Percentiles rank a stretch among this genome's conserved stretches.
phyloP scores from a whole-genome alignment of 1,140 invertebrate species.

The Zaprionus ghesquierei region DNA sequence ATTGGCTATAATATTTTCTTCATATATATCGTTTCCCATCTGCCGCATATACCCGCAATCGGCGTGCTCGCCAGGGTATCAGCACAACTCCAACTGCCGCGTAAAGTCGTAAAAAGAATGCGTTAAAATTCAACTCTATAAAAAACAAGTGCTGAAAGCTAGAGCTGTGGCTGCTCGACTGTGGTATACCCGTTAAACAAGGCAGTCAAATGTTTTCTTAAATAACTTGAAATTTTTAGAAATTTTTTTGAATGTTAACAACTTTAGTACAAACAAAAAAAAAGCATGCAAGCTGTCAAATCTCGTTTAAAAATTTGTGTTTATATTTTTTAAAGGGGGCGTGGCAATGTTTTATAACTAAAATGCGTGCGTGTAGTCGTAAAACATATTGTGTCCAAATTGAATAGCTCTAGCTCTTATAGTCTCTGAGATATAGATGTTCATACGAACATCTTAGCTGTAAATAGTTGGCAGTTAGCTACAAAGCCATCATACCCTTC shows the following conservation, averaged over 20 bases:
- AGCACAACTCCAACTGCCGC: neutral
- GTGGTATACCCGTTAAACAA: no score
- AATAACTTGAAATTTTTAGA: no score
- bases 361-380: neutral
- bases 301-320: no score
- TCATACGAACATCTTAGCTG: neutral
- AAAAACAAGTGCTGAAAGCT: neutral
- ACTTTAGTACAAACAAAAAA: no score
- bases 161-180: no score
- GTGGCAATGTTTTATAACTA: neutral
- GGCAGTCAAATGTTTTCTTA: no score
- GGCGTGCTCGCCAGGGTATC: neutral
- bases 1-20: no score
- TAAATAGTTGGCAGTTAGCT: no score
- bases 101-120: neutral
- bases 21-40: neutral
- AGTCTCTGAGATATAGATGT: neutral
- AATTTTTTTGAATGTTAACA: no score
- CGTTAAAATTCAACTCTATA: neutral
- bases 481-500: neutral
- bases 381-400: neutral
- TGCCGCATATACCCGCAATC: neutral
- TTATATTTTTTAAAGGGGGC: no score
- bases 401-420: neutral
- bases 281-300: no score